A percentile compares a stretch with the other conserved stretches of the same genome.
phyloP scores from a whole-genome alignment of 2,888 invertebrate genomes.

The Lithosia quadra region DNA sequence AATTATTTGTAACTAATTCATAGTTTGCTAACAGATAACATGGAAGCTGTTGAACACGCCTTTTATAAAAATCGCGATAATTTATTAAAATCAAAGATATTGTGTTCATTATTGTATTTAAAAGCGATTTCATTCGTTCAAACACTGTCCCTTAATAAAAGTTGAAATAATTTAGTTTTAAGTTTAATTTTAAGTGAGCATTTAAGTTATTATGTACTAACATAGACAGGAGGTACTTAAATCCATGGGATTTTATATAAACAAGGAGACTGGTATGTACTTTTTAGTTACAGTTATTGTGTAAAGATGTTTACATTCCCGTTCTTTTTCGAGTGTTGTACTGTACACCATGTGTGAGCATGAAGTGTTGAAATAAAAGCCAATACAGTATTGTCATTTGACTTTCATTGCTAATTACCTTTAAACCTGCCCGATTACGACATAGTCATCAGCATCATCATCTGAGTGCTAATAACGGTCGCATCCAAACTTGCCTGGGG shows the following conservation, averaged over 20 bases:
- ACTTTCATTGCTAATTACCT: slow-evolving; percentile 61
- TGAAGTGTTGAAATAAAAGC: slow-evolving; percentile 79
- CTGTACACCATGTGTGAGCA: slow-evolving; percentile 65
- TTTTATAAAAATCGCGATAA: slow-evolving; percentile 18
- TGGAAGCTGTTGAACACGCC: slow-evolving; percentile 18
- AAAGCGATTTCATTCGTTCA: slow-evolving; percentile 67
- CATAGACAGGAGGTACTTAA: slow-evolving; percentile 77
- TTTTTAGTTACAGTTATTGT: slow-evolving; percentile 70
- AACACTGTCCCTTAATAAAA: slow-evolving; percentile 60
- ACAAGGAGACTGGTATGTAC: slow-evolving; percentile 86
- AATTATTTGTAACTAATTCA: slow-evolving; percentile 47
- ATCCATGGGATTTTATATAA: slow-evolving; percentile 78
- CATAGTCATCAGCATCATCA: too few species aligned
- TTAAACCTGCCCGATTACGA: background rate
- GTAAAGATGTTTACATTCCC: slow-evolving; percentile 81
- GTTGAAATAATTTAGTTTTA: slow-evolving; percentile 60
- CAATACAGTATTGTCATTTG: slow-evolving; percentile 83
- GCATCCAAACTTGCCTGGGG: too few species aligned
- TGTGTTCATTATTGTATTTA: slow-evolving; percentile 56
- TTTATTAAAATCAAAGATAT: slow-evolving; percentile 33
- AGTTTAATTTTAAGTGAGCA: slow-evolving; percentile 76
- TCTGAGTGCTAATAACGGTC: too few species aligned
- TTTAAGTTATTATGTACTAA: slow-evolving; percentile 81
- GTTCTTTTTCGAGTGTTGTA: slow-evolving; percentile 65
- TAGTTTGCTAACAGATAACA: slow-evolving; percentile 27